A percentile compares a stretch with the other conserved stretches of the same genome.
These are phyloP conservation scores for Selenia dentaria DNA, from an alignment of 2,888 invertebrate species.

Conservation along the genomic window DNA sequence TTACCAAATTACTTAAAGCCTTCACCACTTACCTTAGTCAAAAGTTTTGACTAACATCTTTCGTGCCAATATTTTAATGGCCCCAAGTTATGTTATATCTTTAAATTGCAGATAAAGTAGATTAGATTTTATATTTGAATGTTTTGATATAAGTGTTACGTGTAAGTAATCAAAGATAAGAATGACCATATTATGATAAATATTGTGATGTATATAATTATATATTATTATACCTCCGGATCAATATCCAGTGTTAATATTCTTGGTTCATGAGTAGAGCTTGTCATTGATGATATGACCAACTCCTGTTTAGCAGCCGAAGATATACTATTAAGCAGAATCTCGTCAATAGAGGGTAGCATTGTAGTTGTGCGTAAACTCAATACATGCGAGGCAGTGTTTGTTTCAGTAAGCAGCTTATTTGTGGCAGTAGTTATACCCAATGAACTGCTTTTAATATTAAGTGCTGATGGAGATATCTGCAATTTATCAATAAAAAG, in stretches of 20 bases:
- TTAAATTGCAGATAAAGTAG: slow-evolving; percentile 27
- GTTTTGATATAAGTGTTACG: slow-evolving; percentile 26
- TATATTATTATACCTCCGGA: slow-evolving; percentile 84
- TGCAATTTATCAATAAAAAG: slow-evolving; percentile 80
- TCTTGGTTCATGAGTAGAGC: slow-evolving; percentile 80
- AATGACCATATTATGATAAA: slow-evolving; percentile 17
- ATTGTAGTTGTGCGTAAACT: slow-evolving; percentile 84
- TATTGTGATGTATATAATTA: slow-evolving; percentile 32
- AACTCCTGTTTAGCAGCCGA: slow-evolving; percentile 85
- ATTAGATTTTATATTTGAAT: slow-evolving; percentile 19
- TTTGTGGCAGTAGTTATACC: slow-evolving; percentile 75
- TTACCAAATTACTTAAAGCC: slow-evolving; percentile 34
- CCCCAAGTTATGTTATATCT: slow-evolving; percentile 24
- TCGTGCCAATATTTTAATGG: slow-evolving; percentile 32
- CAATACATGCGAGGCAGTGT: slow-evolving; percentile 84
- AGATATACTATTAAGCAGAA: slow-evolving; percentile 86
- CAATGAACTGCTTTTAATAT: slow-evolving; percentile 79
- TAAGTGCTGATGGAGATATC: slow-evolving; percentile 81
- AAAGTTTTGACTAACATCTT: slow-evolving; percentile 30
- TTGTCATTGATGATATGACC: slow-evolving; percentile 80
- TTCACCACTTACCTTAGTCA: slow-evolving; percentile 66
- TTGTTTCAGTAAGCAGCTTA: slow-evolving; percentile 76
- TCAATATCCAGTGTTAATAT: slow-evolving; percentile 86
- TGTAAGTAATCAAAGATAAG: slow-evolving; percentile 25
- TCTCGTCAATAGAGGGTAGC: slow-evolving; percentile 85